A percentile compares a stretch with the other conserved stretches of the same genome.
These are phyloP conservation scores for Brachionus plicatilis DNA, from an alignment of 1,140 invertebrate genomes.

Conservation along the genomic window DNA sequence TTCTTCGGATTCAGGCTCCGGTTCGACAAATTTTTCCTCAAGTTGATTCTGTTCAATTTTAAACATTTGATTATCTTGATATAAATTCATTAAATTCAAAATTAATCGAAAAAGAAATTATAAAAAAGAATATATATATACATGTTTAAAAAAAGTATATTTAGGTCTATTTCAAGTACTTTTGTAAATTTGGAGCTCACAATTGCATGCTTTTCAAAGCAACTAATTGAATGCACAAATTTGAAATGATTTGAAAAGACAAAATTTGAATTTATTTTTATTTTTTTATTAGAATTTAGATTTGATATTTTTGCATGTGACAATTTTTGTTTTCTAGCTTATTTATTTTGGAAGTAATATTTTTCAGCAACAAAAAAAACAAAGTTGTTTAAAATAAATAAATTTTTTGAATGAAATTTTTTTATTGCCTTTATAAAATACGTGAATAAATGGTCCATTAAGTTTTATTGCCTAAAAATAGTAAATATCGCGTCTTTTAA, in stretches of 20 bases:
- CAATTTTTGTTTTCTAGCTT: background rate
- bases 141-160: background rate
- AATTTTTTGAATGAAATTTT: too few species aligned
- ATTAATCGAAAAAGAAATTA: background rate
- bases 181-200: background rate
- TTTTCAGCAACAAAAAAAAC: too few species aligned
- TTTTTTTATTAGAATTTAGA: background rate
- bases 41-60: background rate
- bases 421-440: too few species aligned
- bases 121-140: background rate
- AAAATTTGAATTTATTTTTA: background rate
- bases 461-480: too few species aligned
- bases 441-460: too few species aligned
- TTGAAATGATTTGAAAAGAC: background rate
- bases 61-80: slow-evolving; percentile 24
- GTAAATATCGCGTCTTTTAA: too few species aligned
- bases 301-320: background rate
- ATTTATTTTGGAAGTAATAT: too few species aligned
- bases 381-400: too few species aligned
- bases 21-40: background rate
- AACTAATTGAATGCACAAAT: background rate
- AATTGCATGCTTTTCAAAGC: background rate
- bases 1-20: background rate
- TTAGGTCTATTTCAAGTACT: background rate
- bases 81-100: slow-evolving; percentile 16